Evolutionary conservation across 53 echinoderm and acorn worm species (phyloP).

Genomic region (Henricia sp.): DNA sequence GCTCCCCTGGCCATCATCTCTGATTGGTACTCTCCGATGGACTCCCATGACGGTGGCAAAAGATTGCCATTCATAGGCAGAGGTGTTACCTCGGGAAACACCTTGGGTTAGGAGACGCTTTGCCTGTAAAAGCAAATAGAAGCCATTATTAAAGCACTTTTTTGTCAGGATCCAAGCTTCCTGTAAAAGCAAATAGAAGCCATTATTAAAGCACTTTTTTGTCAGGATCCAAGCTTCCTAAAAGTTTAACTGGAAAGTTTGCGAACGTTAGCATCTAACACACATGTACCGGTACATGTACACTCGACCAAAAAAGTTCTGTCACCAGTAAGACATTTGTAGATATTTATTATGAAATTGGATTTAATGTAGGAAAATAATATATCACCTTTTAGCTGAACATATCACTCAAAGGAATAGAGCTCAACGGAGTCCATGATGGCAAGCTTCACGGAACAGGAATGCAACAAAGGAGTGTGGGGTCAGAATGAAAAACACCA

Average conservation of each 20-base stretch:
- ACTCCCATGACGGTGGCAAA: slow-evolving; percentile 54
- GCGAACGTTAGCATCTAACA: too few species aligned
- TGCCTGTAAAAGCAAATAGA: slow-evolving; percentile 24
- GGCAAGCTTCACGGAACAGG: too few species aligned
- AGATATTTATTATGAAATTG: too few species aligned
- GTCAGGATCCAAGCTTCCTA: slow-evolving; percentile 60
- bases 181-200: slow-evolving; percentile 1
- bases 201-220: background rate
- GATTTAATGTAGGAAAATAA: too few species aligned
- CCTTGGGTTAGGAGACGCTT: slow-evolving; percentile 55
- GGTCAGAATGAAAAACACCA: too few species aligned
- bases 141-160: background rate
- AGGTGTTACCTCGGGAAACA: slow-evolving; percentile 52
- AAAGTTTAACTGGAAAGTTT: background rate
- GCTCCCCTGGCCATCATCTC: slow-evolving; percentile 15
- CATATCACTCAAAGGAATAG: too few species aligned
- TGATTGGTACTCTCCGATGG: slow-evolving; percentile 21
- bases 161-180: slow-evolving; percentile 52
- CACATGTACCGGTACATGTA: too few species aligned
- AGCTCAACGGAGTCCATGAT: too few species aligned
- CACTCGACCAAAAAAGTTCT: too few species aligned
- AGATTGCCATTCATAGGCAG: slow-evolving; percentile 63
- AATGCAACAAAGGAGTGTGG: too few species aligned
- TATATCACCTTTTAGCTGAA: too few species aligned
- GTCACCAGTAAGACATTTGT: too few species aligned